Percentiles rank a stretch among this genome's conserved stretches.
Evolutionary conservation across 2,797 vertebrate species (phyloP).

Genomic region (Halcyon badia): DNA sequence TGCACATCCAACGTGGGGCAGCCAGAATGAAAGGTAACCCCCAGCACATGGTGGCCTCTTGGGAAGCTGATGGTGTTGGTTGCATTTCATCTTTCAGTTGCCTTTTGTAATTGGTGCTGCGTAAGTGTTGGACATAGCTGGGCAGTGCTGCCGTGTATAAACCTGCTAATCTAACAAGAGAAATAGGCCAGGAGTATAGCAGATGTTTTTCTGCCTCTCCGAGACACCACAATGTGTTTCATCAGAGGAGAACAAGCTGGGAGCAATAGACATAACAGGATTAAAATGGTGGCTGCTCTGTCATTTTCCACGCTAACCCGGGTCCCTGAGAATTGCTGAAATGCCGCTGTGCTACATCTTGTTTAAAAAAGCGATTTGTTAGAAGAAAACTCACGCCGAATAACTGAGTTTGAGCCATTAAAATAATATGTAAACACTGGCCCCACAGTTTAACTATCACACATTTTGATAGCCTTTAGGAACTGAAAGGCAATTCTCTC

Average conservation of each 20-base stretch:
- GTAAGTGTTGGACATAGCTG: neutral
- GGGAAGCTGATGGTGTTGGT: neutral
- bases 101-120: neutral
- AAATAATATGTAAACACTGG: slow-evolving; percentile 34
- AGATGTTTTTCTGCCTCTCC: neutral
- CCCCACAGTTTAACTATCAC: neutral
- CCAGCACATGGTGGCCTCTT: fast-evolving
- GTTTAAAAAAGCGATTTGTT: slow-evolving; percentile 31
- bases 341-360: neutral
- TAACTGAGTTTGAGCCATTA: neutral
- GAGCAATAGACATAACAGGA: slow-evolving; percentile 45
- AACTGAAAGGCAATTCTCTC: slow-evolving; percentile 49
- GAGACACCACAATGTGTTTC: neutral
- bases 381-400: neutral
- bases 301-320: slow-evolving; percentile 19
- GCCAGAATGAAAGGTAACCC: neutral
- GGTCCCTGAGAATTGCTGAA: neutral
- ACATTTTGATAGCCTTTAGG: slow-evolving; percentile 61
- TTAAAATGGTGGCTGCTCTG: slow-evolving; percentile 44
- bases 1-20: fast-evolving
- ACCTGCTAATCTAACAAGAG: neutral
- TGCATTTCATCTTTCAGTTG: neutral
- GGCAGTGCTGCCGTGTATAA: neutral
- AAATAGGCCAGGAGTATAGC: neutral
- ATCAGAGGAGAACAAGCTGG: slow-evolving; percentile 21